These are phyloP conservation scores for Ochotona curzoniae DNA, from an alignment of 2,113 vertebrate species.

Conservation along the genomic window DNA sequence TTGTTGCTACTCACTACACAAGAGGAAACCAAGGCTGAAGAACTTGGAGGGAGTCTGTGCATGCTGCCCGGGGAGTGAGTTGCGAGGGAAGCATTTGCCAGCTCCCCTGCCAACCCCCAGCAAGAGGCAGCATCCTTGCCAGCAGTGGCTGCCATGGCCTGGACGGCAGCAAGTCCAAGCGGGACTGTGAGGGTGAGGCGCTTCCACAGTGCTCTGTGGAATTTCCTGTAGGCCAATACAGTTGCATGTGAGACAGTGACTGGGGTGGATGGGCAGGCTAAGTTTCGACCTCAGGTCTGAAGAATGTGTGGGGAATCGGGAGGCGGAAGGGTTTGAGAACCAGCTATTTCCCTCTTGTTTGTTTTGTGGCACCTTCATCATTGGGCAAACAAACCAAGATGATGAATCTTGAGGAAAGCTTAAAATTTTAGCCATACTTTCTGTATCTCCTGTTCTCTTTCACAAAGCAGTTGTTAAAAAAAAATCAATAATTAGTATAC, in stretches of 20 bases:
- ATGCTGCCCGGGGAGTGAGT: not conserved
- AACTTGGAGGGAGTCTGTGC: not conserved
- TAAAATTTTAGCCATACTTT: too few relatives aligned
- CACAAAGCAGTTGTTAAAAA: too few relatives aligned
- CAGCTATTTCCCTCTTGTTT: too few relatives aligned
- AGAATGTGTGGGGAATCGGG: not conserved
- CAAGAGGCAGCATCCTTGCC: fast-evolving
- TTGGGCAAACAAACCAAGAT: too few relatives aligned
- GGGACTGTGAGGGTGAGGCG: too few relatives aligned
- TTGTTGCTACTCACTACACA: not conserved
- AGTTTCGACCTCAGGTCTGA: fast-evolving
- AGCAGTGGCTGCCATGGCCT: not conserved
- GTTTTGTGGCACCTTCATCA: too few relatives aligned
- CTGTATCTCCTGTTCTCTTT: too few relatives aligned
- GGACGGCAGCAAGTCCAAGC: not conserved
- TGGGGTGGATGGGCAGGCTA: not conserved
- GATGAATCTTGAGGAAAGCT: too few relatives aligned
- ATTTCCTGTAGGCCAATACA: fast-evolving
- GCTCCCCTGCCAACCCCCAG: not conserved
- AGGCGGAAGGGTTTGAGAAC: too few relatives aligned
- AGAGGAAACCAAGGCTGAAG: not conserved
- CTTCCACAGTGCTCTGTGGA: fast-evolving
- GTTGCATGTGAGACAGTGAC: not conserved
- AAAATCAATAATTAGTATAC: too few relatives aligned
- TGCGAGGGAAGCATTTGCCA: fast-evolving